Conservation (phyloP, 2,113 vertebrate species). For the Nematolebias whitei region DNA sequence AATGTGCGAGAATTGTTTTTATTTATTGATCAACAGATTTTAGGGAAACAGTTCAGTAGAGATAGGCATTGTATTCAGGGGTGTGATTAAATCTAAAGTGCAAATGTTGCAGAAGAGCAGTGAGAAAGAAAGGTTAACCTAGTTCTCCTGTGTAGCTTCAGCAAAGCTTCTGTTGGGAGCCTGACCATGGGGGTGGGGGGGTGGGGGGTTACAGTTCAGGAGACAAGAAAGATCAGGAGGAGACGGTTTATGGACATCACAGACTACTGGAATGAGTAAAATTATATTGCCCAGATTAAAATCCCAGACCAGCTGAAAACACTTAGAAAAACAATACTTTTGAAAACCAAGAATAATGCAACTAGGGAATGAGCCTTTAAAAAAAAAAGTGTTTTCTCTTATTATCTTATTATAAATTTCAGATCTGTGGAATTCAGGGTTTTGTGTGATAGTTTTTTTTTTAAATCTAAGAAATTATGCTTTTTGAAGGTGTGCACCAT, state of each 20-base stretch:
- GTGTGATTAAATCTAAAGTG: constrained; percentile 45
- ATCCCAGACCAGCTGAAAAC: constrained; percentile 46
- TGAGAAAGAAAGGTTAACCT: constrained; percentile 10
- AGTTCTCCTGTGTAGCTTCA: not conserved
- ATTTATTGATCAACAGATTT: constrained; percentile 44
- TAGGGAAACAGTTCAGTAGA: constrained; percentile 6
- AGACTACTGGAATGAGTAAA: not conserved
- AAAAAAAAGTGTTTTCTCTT: not conserved
- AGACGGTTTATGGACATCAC: not conserved
- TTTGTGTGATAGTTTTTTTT: not conserved
- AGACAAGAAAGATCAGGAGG: constrained; percentile 10
- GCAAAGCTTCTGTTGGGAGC: not conserved
- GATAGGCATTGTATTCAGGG: not conserved
- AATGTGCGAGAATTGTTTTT: constrained; percentile 42
- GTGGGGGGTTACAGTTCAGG: not conserved
- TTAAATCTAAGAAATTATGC: not conserved
- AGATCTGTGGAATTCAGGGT: not conserved
- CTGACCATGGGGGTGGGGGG: constrained; percentile 7
- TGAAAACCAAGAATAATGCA: not conserved
- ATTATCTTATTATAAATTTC: not conserved
- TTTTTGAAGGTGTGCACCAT: not conserved
- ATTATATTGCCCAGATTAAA: not conserved
- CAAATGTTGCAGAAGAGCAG: constrained; percentile 41
- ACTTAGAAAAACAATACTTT: not conserved
- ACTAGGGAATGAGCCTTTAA: not conserved